Evolutionary conservation across 2,113 vertebrate species (phyloP).

Genomic region (Pollachius pollachius): DNA sequence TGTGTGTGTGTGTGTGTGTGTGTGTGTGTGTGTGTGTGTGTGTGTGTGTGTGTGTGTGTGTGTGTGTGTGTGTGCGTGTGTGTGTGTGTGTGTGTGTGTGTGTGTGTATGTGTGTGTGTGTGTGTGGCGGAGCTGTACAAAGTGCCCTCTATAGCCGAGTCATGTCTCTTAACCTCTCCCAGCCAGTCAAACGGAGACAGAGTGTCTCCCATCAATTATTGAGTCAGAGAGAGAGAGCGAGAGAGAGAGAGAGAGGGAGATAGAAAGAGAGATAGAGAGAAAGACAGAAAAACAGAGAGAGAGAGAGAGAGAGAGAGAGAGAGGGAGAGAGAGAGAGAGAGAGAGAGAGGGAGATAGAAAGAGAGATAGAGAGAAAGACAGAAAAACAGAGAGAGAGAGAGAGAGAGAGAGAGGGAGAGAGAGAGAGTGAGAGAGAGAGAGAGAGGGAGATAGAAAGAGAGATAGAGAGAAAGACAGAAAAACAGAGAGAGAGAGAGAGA

Average conservation of each 20-base stretch:
- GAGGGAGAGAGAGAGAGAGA: slow-evolving; percentile 20
- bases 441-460: slow-evolving; percentile 16
- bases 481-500: not conserved
- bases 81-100: slow-evolving; percentile 27
- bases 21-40: not conserved
- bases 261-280: slow-evolving; percentile 16
- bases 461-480: slow-evolving; percentile 1
- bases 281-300: not conserved
- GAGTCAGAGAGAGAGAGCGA: slow-evolving; percentile 29
- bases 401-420: slow-evolving; percentile 8
- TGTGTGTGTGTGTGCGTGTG: slow-evolving; percentile 20
- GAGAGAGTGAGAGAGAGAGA: slow-evolving; percentile 12
- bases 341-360: not conserved
- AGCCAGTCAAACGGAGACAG: slow-evolving; percentile 38
- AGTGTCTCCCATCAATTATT: slow-evolving; percentile 66
- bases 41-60: not conserved
- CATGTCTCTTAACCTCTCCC: slow-evolving; percentile 62
- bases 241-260: slow-evolving; percentile 3
- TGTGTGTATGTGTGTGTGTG: slow-evolving; percentile 3
- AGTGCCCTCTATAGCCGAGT: slow-evolving; percentile 60
- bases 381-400: not conserved
- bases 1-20: slow-evolving; percentile 10
- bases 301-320: slow-evolving; percentile 4
- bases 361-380: slow-evolving; percentile 17
- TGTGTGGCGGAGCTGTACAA: slow-evolving; percentile 36